Conservation (phyloP, 2,113 vertebrate species). For the Psettodes erumei region DNA sequence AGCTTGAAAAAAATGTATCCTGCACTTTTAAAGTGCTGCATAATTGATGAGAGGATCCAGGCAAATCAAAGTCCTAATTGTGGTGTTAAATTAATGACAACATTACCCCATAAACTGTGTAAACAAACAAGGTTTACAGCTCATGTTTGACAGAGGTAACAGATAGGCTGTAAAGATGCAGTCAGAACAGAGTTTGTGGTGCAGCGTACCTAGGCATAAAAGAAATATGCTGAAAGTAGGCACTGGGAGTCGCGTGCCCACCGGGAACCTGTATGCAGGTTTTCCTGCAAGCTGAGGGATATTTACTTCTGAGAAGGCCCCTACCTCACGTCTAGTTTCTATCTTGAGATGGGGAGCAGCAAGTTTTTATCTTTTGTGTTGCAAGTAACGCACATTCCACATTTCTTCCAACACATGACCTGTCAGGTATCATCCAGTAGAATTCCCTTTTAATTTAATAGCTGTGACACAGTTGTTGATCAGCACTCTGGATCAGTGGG, state of each 20-base stretch:
- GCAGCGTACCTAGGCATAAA: background rate
- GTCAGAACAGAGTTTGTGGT: background rate
- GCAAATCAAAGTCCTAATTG: slow-evolving; percentile 19
- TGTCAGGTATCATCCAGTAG: slow-evolving; percentile 23
- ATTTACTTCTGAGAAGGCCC: background rate
- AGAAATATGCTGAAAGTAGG: background rate
- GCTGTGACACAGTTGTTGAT: slow-evolving; percentile 47
- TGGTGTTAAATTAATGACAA: slow-evolving; percentile 29
- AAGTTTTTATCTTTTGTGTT: slow-evolving; percentile 10
- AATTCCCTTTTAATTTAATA: slow-evolving; percentile 30
- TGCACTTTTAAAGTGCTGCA: background rate
- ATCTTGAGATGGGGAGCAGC: background rate
- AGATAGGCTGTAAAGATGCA: slow-evolving; percentile 20
- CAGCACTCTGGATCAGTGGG: slow-evolving; percentile 46
- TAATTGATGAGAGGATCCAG: slow-evolving; percentile 20
- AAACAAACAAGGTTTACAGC: slow-evolving; percentile 26
- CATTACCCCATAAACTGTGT: slow-evolving; percentile 14
- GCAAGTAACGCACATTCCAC: slow-evolving; percentile 7
- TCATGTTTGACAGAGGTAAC: slow-evolving; percentile 6
- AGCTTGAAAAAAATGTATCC: background rate
- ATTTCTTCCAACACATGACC: slow-evolving; percentile 13
- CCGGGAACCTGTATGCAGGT: too few species aligned
- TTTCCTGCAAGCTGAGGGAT: background rate
- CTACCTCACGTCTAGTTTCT: background rate
- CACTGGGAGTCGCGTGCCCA: background rate